Percentiles rank a stretch among this genome's conserved stretches.
Evolutionary conservation across 1,140 invertebrate genomes (phyloP).

Genomic region (Ectropis grisescens): DNA sequence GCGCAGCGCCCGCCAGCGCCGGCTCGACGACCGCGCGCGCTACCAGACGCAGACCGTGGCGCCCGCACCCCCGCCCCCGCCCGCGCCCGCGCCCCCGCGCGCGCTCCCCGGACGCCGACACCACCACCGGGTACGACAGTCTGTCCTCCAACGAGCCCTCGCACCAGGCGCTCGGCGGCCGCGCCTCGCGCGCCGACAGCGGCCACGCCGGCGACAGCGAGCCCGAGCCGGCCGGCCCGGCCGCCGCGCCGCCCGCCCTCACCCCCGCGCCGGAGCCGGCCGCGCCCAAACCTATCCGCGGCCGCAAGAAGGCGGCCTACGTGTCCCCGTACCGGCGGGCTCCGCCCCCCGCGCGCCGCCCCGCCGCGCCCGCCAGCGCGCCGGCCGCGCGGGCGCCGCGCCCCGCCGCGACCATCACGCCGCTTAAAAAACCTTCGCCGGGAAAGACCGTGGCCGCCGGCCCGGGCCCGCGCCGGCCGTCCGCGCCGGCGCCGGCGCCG

Average conservation of each 20-base stretch:
- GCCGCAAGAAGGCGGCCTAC: conserved; percentile 81
- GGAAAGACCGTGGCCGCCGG: conserved; percentile 27
- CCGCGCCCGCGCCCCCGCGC: conserved; percentile 43
- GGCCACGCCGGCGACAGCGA: conserved; percentile 75
- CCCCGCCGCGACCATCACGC: conserved; percentile 34
- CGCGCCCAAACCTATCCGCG: conserved; percentile 82
- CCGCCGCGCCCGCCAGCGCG: conserved; percentile 14
- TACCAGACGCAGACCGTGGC: conserved; percentile 78
- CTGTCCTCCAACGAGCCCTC: conserved; percentile 50
- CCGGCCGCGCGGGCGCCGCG: conserved; percentile 26
- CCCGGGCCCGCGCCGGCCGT: conserved; percentile 37
- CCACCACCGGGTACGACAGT: conserved; percentile 58
- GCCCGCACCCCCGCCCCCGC: conserved; percentile 56
- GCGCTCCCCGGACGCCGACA: conserved; percentile 57
- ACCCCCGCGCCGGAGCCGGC: too few relatives aligned
- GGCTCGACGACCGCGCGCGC: conserved; percentile 76
- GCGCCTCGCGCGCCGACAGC: conserved; percentile 43
- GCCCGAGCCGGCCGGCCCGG: too few relatives aligned
- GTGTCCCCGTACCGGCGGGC: conserved; percentile 72
- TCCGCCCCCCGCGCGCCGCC: conserved; percentile 32
- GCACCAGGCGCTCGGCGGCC: too few relatives aligned
- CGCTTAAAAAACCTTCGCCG: conserved; percentile 24
- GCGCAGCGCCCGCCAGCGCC: conserved; percentile 74
- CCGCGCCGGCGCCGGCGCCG: conserved; percentile 21
- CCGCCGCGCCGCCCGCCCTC: too few relatives aligned